Conservation (phyloP, 2,797 vertebrate species). For the Sardinella longiceps region DNA sequence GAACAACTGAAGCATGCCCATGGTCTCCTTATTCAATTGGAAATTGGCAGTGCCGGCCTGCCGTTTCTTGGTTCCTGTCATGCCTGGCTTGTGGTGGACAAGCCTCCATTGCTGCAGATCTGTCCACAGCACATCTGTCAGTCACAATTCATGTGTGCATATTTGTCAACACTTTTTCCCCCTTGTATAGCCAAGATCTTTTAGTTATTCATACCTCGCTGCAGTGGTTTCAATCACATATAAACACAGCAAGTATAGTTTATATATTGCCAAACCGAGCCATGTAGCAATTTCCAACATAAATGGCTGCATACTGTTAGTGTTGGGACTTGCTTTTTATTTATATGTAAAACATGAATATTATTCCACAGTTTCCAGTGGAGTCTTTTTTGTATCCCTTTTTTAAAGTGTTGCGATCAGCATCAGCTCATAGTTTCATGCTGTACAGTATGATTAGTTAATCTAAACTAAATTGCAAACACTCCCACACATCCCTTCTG, state of each 20-base stretch:
- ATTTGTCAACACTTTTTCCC: constrained; percentile 6
- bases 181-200: not conserved
- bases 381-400: not conserved
- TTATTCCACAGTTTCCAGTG: not conserved
- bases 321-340: not conserved
- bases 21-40: constrained; percentile 22
- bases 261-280: not conserved
- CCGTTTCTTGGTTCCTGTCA: not conserved
- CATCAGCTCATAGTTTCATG: not conserved
- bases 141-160: not conserved
- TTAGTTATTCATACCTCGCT: not conserved
- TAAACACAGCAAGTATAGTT: not conserved
- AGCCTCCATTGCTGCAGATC: not conserved
- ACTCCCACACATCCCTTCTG: not conserved
- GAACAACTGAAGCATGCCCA: constrained; percentile 14
- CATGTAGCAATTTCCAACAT: not conserved
- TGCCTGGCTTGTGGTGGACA: not conserved
- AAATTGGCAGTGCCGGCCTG: not conserved
- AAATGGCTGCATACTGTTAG: not conserved
- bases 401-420: not conserved
- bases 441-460: not conserved
- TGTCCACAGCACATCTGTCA: not conserved
- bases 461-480: not conserved
- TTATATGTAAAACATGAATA: not conserved
- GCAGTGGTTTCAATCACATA: not conserved